Evolutionary conservation across 2,888 invertebrate genomes (phyloP).

Genomic region (Oasisia sp.): DNA sequence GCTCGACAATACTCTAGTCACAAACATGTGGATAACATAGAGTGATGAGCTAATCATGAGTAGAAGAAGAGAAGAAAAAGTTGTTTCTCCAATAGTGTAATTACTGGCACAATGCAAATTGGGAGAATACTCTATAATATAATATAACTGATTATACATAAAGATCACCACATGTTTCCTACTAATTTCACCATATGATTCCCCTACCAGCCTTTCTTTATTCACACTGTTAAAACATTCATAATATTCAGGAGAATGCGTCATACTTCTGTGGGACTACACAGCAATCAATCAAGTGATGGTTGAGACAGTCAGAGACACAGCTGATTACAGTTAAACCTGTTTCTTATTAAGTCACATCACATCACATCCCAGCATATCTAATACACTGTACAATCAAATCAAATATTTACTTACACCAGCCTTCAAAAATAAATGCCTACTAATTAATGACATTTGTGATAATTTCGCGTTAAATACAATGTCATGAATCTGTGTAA

Average conservation of each 20-base stretch:
- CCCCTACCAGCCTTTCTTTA: background rate
- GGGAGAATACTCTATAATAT: background rate
- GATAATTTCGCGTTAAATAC: background rate
- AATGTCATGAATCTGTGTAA: background rate
- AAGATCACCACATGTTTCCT: background rate
- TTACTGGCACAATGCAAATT: background rate
- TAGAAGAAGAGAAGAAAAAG: no score
- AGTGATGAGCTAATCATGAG: no score
- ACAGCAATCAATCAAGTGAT: background rate
- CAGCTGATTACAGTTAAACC: background rate
- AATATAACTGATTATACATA: background rate
- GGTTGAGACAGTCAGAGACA: background rate
- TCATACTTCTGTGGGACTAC: background rate
- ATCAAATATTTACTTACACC: no score
- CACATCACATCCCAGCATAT: background rate
- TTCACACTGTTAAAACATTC: background rate
- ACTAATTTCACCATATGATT: background rate
- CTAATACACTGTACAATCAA: background rate
- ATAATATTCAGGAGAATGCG: background rate
- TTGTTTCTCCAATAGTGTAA: no score
- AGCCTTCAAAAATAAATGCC: no score
- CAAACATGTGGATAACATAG: no score
- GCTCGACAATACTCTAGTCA: no score
- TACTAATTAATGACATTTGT: background rate
- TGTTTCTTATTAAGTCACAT: background rate